Base-by-base conservation (phyloP, 2,113 vertebrate species). In the Leptodactylus fuscus region DNA sequence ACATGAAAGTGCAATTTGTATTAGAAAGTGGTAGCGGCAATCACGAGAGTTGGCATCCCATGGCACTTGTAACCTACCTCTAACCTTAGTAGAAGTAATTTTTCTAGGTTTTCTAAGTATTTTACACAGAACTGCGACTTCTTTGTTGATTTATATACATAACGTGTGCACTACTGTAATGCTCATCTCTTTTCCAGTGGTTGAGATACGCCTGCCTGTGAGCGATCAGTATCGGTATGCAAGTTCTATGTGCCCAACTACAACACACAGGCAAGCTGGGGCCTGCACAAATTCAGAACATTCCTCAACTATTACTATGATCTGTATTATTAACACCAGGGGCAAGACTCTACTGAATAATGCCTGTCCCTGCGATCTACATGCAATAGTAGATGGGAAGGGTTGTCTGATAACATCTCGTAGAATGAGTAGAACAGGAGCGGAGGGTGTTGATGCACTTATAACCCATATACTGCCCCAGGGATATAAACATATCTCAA, bases 291-390 rank as follows among this genome's bases (percentile, higher is more conserved):
- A 85, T 85, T 85, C 83, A 70, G 60, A 85, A 70, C 83, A 85
- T 85, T 85, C 83, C 76, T 71, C 83, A 80, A 49, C 58, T 85
- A 85, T 85, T 85, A 85, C 83, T 70, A 79, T 79, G 44, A 85
- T 58, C 46, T 80, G 34, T 71, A 85, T 79, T 85, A 85, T 80
- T 79, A 80, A 44, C 48, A 85, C 75, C 83, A 58, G 75, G 58
- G 76, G 83, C 83, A 80, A 85, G 76, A 85, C 75, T 69, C 83
- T 78, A 5, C 76, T 70, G 76, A 41, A 78, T 46, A 41, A 78
- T 46, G 82, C 71, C 70, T 85, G 83, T 85, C 83, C 75, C 46
- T 27, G n/a, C 15, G 16, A 78, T 85, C 44, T 41, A 32, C 79
- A 38, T 2, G 76, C 83, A 80, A 85, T 70, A 70, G 36, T 78